Evolutionary conservation across 2,797 vertebrate species (phyloP).

Genomic region (Rhinatrema bivittatum): DNA sequence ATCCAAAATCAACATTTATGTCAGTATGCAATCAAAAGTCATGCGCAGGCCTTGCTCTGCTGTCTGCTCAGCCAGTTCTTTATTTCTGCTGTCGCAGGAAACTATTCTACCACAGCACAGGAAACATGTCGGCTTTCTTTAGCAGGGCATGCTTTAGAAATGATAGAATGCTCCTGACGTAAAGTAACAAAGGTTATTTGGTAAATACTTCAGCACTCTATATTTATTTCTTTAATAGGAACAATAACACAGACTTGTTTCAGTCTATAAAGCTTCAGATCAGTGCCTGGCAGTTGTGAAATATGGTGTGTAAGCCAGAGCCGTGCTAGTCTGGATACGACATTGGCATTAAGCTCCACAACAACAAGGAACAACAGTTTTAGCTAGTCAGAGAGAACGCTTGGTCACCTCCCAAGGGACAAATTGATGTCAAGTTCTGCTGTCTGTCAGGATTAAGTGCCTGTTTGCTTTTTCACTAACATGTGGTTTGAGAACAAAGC

Average conservation of each 20-base stretch:
- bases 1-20: constrained; percentile 44
- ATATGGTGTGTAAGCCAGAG: constrained; percentile 18
- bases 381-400: constrained; percentile 32
- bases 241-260: constrained; percentile 1
- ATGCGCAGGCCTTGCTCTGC: constrained; percentile 34
- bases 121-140: constrained; percentile 26
- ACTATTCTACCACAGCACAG: constrained; percentile 44
- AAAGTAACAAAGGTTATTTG: constrained; percentile 29
- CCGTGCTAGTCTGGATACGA: constrained; percentile 38
- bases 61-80: constrained; percentile 36
- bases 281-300: constrained; percentile 17
- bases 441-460: constrained; percentile 83
- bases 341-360: constrained; percentile 26
- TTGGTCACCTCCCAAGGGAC: constrained; percentile 64
- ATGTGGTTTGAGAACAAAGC: constrained; percentile 75
- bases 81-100: constrained; percentile 47
- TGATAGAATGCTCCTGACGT: constrained; percentile 20
- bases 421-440: constrained; percentile 80
- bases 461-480: constrained; percentile 73
- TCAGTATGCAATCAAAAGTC: constrained; percentile 34
- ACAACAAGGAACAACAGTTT: constrained; percentile 32
- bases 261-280: constrained; percentile 1
- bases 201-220: constrained; percentile 29
- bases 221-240: constrained; percentile 8
- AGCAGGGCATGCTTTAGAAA: constrained; percentile 25